Percentiles rank a stretch among this genome's conserved stretches.
phyloP scores from a whole-genome alignment of 2,113 vertebrate species.

The Helogale parvula region DNA sequence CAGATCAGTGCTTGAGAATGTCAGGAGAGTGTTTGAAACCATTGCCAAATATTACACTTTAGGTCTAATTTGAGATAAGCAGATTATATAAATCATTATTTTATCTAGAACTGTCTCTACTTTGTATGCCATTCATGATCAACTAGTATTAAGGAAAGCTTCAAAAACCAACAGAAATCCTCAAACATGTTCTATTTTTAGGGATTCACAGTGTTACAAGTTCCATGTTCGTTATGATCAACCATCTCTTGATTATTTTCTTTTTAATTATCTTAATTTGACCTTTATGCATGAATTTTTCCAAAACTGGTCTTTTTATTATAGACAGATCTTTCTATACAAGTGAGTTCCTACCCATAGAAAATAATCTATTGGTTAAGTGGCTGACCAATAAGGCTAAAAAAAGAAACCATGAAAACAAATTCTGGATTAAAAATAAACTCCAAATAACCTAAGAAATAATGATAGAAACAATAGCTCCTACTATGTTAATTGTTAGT shows the following conservation, averaged over 20 bases:
- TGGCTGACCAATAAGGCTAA: background rate
- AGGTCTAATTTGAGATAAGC: conserved; percentile 1
- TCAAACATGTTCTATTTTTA: conserved; percentile 7
- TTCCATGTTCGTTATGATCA: background rate
- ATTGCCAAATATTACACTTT: background rate
- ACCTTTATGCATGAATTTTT: background rate
- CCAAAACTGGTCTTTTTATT: background rate
- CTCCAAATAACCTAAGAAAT: background rate
- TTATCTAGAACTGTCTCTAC: background rate
- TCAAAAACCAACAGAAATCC: background rate
- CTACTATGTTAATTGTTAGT: background rate
- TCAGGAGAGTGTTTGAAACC: background rate
- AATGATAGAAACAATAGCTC: background rate
- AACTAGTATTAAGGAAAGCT: background rate
- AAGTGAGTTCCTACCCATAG: background rate
- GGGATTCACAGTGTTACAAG: background rate
- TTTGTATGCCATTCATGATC: background rate
- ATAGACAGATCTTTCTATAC: background rate
- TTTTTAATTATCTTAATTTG: background rate
- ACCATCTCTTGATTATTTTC: background rate
- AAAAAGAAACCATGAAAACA: background rate
- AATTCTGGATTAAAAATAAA: background rate
- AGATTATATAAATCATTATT: background rate
- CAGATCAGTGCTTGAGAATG: background rate
- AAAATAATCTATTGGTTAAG: background rate